phyloP scores from a whole-genome alignment of 64 coral and sea anemone species.

The Dendrophyllia cribrosa region DNA sequence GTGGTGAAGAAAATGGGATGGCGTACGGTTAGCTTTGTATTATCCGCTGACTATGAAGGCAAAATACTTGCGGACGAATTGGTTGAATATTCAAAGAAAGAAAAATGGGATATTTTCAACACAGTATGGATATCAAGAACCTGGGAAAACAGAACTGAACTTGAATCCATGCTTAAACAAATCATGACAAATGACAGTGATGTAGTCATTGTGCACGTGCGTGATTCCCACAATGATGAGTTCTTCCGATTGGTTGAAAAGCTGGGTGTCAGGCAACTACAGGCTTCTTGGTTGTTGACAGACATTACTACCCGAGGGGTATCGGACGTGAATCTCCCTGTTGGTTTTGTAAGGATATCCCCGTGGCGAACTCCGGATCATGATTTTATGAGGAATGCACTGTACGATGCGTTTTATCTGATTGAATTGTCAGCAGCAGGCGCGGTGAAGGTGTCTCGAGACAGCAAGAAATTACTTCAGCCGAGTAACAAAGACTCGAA shows the following conservation, averaged over 20 bases:
- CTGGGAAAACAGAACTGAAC: background rate
- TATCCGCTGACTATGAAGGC: slow-evolving; percentile 43
- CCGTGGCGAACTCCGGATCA: background rate
- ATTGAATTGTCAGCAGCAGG: background rate
- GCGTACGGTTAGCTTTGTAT: slow-evolving; percentile 37
- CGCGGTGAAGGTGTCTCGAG: background rate
- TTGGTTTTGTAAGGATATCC: slow-evolving; percentile 8
- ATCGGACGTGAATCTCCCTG: background rate
- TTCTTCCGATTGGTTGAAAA: background rate
- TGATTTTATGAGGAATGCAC: slow-evolving; percentile 2
- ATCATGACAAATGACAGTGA: background rate
- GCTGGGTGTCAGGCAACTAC: background rate
- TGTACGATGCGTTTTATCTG: slow-evolving; percentile 2
- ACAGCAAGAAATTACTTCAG: background rate
- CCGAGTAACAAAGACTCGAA: background rate
- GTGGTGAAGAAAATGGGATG: slow-evolving; percentile 62
- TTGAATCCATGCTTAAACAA: background rate
- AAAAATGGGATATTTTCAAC: slow-evolving; percentile 26
- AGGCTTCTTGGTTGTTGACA: background rate
- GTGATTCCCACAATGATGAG: background rate
- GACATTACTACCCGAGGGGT: background rate
- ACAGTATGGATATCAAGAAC: background rate
- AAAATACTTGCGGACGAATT: background rate
- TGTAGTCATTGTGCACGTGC: slow-evolving; percentile 4
- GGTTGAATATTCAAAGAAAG: background rate